Conservation (phyloP, 2,113 vertebrate species). For the Stegostoma tigrinum region DNA sequence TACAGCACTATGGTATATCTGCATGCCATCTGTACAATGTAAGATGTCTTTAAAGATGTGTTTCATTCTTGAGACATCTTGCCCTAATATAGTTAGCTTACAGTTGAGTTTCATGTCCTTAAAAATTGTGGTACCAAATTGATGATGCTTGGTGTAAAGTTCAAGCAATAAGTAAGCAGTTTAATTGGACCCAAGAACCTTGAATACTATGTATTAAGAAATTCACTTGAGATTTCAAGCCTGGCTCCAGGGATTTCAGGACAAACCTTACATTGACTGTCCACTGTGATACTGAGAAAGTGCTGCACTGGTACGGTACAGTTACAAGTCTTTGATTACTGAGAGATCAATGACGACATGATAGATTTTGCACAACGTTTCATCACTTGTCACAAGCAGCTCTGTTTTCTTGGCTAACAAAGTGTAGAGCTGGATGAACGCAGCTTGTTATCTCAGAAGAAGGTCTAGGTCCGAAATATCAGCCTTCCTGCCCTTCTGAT, state of each 20-base stretch:
- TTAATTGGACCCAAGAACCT: constrained; percentile 1
- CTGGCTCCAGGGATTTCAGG: too few species aligned
- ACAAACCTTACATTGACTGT: too few species aligned
- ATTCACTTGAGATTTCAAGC: background rate
- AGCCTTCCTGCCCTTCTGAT: too few species aligned
- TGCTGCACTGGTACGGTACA: too few species aligned
- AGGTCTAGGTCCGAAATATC: too few species aligned
- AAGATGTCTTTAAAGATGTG: background rate
- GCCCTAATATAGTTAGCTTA: background rate
- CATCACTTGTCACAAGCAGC: background rate
- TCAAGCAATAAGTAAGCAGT: background rate
- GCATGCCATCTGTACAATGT: background rate
- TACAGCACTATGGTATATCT: background rate
- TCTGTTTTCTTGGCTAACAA: background rate
- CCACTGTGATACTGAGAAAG: too few species aligned
- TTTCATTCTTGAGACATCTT: background rate
- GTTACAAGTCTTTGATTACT: background rate
- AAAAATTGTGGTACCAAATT: background rate
- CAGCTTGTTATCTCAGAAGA: too few species aligned
- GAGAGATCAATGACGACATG: background rate
- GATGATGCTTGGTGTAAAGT: constrained; percentile 14
- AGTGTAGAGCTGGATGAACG: too few species aligned
- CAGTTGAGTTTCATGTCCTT: constrained; percentile 8
- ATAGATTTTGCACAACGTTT: background rate
- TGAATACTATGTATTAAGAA: background rate